Base-by-base conservation (phyloP, 2,888 invertebrate genomes). In the Euproctis similis region DNA sequence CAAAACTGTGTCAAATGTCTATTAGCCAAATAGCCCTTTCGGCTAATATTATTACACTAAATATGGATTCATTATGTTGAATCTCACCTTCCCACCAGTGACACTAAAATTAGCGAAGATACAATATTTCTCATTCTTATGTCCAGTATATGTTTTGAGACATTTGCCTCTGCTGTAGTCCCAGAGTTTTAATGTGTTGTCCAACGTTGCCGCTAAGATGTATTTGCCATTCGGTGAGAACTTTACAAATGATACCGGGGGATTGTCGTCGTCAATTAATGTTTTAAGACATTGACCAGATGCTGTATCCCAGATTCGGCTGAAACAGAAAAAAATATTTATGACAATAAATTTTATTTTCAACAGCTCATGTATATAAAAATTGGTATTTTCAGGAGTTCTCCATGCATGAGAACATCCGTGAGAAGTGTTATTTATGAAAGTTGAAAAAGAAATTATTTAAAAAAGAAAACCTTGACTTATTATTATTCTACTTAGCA, bases 151-250 rank as follows among this genome's bases (percentile, higher is more conserved):
- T 0, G 97, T 97, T 84, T 99, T 99, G 31, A 99, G 85, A 74
- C 98, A 98, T 86, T 98, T 95, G 43, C 97, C 98, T 86, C 99
- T 96, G 40, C 96, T 96, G 78, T 98, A 99, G 80, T 99, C 99
- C 99, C 99, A 99, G 32, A 99, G 82, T 75, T 99, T 99, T 9
- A 99, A 87, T 1, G 98, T 98, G 75, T 98, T 98, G 78, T 99
- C 99, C 31, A 99, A 80, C 0, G 99, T 99, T 5, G 98, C 98
- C 8, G 98, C 98, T 45, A 99, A 85, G 42, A 99, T 98, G 64
- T 99, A 99, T 82, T 99, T 99, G 55, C 99, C 99, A 76, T 99
- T 99, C 0, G 99, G 99, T 26, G 98, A 99, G 82, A 99, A 99
- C 75, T 99, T 99, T 0, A 98, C 99, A 82, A 98, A 99, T 4